These are phyloP conservation scores for Megastigmus dorsalis DNA, from an alignment of 2,888 invertebrate species.

Conservation along the genomic window DNA sequence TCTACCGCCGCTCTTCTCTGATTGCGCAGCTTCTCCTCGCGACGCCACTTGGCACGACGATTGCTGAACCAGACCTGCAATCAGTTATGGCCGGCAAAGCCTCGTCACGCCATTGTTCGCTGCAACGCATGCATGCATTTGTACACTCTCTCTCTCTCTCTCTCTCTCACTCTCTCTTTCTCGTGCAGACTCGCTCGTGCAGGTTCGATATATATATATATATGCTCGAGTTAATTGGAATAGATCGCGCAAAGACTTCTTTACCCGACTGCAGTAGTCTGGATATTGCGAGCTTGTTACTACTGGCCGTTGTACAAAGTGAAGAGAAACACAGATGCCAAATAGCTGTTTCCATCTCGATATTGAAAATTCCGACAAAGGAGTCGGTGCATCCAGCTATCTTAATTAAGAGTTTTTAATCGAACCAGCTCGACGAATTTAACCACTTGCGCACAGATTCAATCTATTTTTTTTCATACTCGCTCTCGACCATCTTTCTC, in stretches of 20 bases:
- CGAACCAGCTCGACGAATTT: not conserved
- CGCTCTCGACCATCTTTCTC: constrained; percentile 17
- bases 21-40: constrained; percentile 98
- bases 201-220: too few species aligned
- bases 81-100: constrained; percentile 40
- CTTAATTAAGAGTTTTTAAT: too few species aligned
- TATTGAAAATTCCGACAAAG: too few species aligned
- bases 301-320: too few species aligned
- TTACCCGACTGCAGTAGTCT: too few species aligned
- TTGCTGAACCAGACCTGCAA: constrained; percentile 99
- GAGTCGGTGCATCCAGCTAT: too few species aligned
- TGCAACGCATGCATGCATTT: too few species aligned
- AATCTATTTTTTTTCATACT: constrained; percentile 37
- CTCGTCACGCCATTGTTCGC: constrained; percentile 35
- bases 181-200: constrained; percentile 10
- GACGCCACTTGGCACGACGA: constrained; percentile 98
- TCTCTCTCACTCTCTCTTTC: constrained; percentile 54
- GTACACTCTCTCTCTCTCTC: constrained; percentile 57
- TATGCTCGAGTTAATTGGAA: too few species aligned
- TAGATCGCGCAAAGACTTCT: too few species aligned
- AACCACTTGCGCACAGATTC: constrained; percentile 11
- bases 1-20: constrained; percentile 84
- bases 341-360: too few species aligned
- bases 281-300: too few species aligned
- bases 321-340: too few species aligned